Evolutionary conservation across 2,113 vertebrate genomes (phyloP), one percentile per base, ranked within the genome.

Genomic region (Osmerus eperlanus): DNA sequence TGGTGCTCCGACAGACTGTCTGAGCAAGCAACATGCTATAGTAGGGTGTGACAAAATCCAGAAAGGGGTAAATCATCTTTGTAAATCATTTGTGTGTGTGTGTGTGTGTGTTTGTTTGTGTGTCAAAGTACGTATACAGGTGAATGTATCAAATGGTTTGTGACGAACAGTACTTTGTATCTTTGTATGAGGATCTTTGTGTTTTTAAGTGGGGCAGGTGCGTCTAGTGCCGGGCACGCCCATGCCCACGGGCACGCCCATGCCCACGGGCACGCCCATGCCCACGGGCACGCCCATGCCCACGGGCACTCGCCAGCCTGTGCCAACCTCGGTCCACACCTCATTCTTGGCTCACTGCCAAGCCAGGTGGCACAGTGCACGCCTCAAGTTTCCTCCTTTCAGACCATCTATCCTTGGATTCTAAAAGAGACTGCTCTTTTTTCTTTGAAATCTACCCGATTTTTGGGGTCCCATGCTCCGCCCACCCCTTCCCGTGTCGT

Each of bases 341-440:
- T 75, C 72, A 64, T 65, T 36, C 55, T 83, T 89, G 88, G 86
- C 87, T 21, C 67, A 2, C 53, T 13, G 73, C 84, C 85, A 63
- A 72, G 80, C 73, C 84, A 89, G 84, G 86, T 87, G 86, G 78
- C 80, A 59, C 68, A 23, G 72, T 72, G 76, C 84, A 78, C 79
- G 76, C 81, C 87, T 86, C 76, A 79, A 47, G 67, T 67, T 77
- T 83, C 82, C 82, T 84, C 74, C 65, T 75, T 88, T 83, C 80
- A 71, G 56, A 63, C 78, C 80, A 86, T 89, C 86, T 86, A 70
- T 87, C 82, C 85, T 78, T 67, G 28, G 8, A 11, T 41, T 7
- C 7, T 16, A 3, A 62, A 29, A 28, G 60, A 28, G 60, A 62
- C 11, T 12, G 28, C 6, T 13, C 21, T 3, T 4, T 62, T 29